Evolutionary conservation across 2,888 invertebrate species (phyloP).

Genomic region (Erebia epiphron): DNA sequence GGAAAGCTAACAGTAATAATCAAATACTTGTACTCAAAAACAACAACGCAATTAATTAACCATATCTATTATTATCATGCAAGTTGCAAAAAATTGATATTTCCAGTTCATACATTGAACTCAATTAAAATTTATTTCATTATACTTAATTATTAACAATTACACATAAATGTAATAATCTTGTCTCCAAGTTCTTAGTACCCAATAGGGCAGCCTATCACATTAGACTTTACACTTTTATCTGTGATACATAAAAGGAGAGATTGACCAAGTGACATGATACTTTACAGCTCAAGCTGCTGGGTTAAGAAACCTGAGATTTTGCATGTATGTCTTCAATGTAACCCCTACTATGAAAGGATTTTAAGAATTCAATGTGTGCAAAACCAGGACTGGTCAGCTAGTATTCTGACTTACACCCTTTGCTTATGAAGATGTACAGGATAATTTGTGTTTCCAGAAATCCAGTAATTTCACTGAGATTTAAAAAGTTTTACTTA

Average conservation of each 20-base stretch:
- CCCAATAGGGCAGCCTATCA: background rate
- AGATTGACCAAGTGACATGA: too few species aligned
- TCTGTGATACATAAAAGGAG: background rate
- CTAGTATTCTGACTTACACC: too few species aligned
- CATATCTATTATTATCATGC: background rate
- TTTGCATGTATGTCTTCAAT: too few species aligned
- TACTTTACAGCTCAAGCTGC: too few species aligned
- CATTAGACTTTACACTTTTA: constrained; percentile 1
- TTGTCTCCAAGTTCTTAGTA: background rate
- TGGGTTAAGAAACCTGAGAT: too few species aligned
- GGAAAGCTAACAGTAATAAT: background rate
- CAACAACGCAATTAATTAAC: background rate
- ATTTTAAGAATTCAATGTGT: too few species aligned
- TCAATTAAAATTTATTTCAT: constrained; percentile 13
- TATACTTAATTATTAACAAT: constrained; percentile 6
- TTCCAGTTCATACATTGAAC: constrained; percentile 4
- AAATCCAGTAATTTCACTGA: too few species aligned
- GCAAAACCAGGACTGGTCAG: too few species aligned
- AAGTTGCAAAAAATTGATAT: background rate
- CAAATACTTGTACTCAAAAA: background rate
- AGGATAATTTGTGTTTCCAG: too few species aligned
- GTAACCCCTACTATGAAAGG: too few species aligned
- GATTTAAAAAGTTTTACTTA: constrained; percentile 68
- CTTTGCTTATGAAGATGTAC: too few species aligned
- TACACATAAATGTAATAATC: background rate